Conservation (phyloP, 64 coral and sea anemone genomes). For the Astreopora myriophthalma region DNA sequence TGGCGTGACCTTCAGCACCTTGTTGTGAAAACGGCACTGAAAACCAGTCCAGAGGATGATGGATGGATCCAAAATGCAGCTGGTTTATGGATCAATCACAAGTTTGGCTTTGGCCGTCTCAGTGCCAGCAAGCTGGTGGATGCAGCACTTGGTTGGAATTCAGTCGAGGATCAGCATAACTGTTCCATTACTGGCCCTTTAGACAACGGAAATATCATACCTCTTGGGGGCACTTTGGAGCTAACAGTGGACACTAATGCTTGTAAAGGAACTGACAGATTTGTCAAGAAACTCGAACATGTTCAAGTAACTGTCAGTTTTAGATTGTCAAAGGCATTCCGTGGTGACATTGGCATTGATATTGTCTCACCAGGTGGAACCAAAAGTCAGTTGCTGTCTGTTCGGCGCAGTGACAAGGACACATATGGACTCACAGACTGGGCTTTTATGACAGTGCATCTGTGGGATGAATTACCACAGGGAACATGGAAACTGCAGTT, state of each 20-base stretch:
- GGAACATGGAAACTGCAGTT: constrained; percentile 81
- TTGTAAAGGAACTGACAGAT: constrained; percentile 62
- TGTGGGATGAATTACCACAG: constrained; percentile 85
- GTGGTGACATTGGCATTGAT: constrained; percentile 87
- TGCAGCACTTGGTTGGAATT: constrained; percentile 76
- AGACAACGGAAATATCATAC: constrained; percentile 39
- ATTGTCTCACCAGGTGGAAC: constrained; percentile 84
- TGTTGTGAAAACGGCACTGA: constrained; percentile 82
- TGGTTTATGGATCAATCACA: constrained; percentile 85
- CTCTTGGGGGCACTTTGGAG: constrained; percentile 46
- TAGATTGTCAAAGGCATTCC: constrained; percentile 73
- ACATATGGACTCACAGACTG: constrained; percentile 84
- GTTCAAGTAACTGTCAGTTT: constrained; percentile 82
- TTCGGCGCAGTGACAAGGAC: constrained; percentile 72
- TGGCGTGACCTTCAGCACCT: constrained; percentile 98
- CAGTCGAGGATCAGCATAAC: constrained; percentile 83
- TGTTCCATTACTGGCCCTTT: constrained; percentile 65
- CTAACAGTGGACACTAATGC: constrained; percentile 73
- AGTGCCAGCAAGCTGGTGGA: constrained; percentile 81
- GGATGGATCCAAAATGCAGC: constrained; percentile 95
- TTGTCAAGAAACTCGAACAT: constrained; percentile 87
- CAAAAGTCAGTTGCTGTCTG: constrained; percentile 73
- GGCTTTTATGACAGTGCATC: constrained; percentile 97
- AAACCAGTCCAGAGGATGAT: constrained; percentile 89
- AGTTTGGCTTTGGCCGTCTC: constrained; percentile 97